A percentile compares a stretch with the other conserved stretches of the same genome.
phyloP scores from a whole-genome alignment of 2,113 vertebrate genomes.

The Calypte anna region DNA sequence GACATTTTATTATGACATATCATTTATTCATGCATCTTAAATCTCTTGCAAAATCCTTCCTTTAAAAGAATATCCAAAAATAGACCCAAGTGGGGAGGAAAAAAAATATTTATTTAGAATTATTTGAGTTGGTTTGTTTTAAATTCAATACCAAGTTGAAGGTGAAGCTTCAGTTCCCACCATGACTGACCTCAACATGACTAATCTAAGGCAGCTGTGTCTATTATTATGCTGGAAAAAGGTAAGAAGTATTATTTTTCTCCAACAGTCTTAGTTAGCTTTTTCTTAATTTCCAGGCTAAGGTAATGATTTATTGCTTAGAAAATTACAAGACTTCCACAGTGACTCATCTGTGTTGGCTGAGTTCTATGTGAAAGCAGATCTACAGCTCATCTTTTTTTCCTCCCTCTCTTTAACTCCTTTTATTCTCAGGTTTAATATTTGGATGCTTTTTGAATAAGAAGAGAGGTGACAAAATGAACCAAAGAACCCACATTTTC shows the following conservation, averaged over 20 bases:
- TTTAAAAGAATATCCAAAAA: constrained; percentile 20
- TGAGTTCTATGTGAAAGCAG: not conserved
- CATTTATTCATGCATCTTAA: constrained; percentile 12
- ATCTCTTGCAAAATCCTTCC: not conserved
- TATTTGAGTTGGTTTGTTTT: not conserved
- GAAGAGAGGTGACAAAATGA: not conserved
- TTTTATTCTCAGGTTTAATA: not conserved
- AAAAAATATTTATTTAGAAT: not conserved
- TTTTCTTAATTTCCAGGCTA: not conserved
- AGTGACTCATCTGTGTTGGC: not conserved
- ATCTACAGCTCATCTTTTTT: not conserved
- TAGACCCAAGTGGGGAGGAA: not conserved
- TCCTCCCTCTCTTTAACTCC: not conserved
- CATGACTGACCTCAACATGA: not conserved
- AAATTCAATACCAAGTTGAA: not conserved
- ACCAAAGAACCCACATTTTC: not conserved
- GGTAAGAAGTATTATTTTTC: constrained; percentile 25
- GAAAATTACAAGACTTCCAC: not conserved
- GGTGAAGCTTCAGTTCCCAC: not conserved
- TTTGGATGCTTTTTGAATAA: not conserved
- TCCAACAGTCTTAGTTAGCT: not conserved
- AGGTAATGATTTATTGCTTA: constrained; percentile 29
- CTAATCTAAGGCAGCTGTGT: not conserved
- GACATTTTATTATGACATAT: constrained; percentile 13
- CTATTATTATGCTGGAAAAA: constrained; percentile 5